These are phyloP conservation scores for Acleris sparsana DNA, from an alignment of 2,888 invertebrate species.

Conservation along the genomic window DNA sequence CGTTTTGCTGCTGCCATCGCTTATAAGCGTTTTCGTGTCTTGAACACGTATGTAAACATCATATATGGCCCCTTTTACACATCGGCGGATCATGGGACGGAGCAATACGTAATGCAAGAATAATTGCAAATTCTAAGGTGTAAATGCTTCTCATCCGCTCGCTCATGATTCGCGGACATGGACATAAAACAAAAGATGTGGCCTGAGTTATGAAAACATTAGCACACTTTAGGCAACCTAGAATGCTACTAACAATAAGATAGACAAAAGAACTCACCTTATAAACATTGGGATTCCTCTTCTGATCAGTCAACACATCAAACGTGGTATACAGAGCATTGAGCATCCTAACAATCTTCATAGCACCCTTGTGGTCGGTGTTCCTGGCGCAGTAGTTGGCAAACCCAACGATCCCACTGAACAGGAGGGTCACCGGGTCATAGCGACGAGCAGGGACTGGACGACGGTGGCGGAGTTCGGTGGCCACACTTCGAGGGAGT, in stretches of 20 bases:
- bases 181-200: too few species aligned
- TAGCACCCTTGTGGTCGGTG: slow-evolving; percentile 95
- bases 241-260: background rate
- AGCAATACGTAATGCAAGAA: too few species aligned
- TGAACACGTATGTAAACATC: too few species aligned
- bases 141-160: too few species aligned
- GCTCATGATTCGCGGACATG: too few species aligned
- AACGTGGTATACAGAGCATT: slow-evolving; percentile 97
- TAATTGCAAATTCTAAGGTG: too few species aligned
- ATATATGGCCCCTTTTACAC: too few species aligned
- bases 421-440: slow-evolving; percentile 95
- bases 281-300: slow-evolving; percentile 96
- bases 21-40: too few species aligned
- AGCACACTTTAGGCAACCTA: too few species aligned
- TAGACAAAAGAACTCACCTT: slow-evolving; percentile 85
- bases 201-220: too few species aligned
- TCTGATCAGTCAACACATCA: slow-evolving; percentile 96
- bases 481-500: slow-evolving; percentile 96
- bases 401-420: slow-evolving; percentile 96
- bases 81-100: too few species aligned
- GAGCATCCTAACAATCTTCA: slow-evolving; percentile 97
- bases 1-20: too few species aligned
- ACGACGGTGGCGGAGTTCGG: slow-evolving; percentile 94
- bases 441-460: slow-evolving; percentile 95
- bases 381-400: slow-evolving; percentile 94